Evolutionary conservation across 2,888 invertebrate genomes (phyloP), one percentile per base, ranked within the genome.

Genomic region (Podotricha telesiphe): DNA sequence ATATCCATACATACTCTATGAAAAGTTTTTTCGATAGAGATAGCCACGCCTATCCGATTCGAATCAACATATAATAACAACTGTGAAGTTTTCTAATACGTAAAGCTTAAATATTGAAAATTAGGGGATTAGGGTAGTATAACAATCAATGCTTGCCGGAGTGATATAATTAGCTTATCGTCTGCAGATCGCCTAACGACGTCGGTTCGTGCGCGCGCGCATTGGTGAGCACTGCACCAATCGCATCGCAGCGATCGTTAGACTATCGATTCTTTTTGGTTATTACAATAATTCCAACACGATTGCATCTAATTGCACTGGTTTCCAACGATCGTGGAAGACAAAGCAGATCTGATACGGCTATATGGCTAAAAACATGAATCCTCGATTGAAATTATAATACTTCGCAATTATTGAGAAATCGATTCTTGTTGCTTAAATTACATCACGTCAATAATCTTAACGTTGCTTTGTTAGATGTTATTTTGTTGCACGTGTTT

Each of bases 211-310:
- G 89, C 86, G 89, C 86, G 77, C 83, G 88, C 87, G 90, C 88
- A 93, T 92, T 92, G 93, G 93, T 79, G 83, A 82, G 79, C 80
- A 77, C 79, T 81, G 82, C 82, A 81, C 93, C 93, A 93, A 92
- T 93, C 80, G 84, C 83, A 79, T 82, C 71, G 78, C 87, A 75
- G 76, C 86, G 80, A 82, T 88, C 84, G 86, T 87, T 87, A 85
- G 85, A 86, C 77, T 80, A 88, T 88, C 87, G 86, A 91, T 91
- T 91, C 86, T 91, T 91, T 92, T 91, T 86, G 85, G 86, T 93
- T 90, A 93, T 92, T 92, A 93, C 88, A 92, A 93, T 93, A 92
- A 93, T 92, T 91, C 84, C 86, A 78, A 84, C 87, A 87, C 89
- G 88, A 93, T 89, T 89, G 85, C 85, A 84, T 85, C 87, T 93